A percentile compares a stretch with the other conserved stretches of the same genome.
Conservation (phyloP, 1,140 invertebrate genomes). For the Drosophila sulfurigaster region DNA sequence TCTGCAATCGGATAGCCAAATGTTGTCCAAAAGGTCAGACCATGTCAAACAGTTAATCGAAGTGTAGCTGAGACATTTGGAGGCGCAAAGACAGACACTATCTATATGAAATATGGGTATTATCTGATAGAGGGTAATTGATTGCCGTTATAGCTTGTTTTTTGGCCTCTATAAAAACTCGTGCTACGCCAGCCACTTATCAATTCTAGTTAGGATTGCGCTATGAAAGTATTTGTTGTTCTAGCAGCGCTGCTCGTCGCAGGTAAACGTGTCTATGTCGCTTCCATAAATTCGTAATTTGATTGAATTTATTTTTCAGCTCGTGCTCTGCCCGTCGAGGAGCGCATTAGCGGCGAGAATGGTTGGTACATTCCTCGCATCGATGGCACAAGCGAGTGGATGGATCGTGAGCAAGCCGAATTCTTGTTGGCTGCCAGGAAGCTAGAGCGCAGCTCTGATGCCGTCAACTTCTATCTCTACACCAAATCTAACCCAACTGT, state of each 20-base stretch:
- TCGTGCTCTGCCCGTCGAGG: constrained; percentile 24
- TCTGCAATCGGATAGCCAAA: not conserved
- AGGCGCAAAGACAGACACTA: not conserved
- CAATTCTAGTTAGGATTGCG: constrained; percentile 8
- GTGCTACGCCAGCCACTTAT: not conserved
- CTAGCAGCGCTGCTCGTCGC: constrained; percentile 9
- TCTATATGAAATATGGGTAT: not conserved
- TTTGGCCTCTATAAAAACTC: constrained; percentile 8
- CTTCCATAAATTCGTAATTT: not conserved
- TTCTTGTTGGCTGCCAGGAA: not conserved
- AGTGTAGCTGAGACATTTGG: not conserved
- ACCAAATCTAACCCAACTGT: constrained; percentile 44
- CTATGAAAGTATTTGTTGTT: constrained; percentile 21
- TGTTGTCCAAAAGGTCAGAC: not conserved
- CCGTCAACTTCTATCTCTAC: constrained; percentile 56
- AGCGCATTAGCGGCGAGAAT: constrained; percentile 49
- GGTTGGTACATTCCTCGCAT: constrained; percentile 59
- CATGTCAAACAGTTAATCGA: not conserved
- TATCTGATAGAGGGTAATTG: constrained; percentile 9
- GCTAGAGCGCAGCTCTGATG: constrained; percentile 33
- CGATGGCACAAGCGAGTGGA: constrained; percentile 47
- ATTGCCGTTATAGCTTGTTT: not conserved
- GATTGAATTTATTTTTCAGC: constrained; percentile 6
- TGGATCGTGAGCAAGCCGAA: constrained; percentile 40
- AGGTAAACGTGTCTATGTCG: constrained; percentile 7